Base-by-base conservation (phyloP, 2,888 invertebrate genomes). In the Pediacus dermestoides region DNA sequence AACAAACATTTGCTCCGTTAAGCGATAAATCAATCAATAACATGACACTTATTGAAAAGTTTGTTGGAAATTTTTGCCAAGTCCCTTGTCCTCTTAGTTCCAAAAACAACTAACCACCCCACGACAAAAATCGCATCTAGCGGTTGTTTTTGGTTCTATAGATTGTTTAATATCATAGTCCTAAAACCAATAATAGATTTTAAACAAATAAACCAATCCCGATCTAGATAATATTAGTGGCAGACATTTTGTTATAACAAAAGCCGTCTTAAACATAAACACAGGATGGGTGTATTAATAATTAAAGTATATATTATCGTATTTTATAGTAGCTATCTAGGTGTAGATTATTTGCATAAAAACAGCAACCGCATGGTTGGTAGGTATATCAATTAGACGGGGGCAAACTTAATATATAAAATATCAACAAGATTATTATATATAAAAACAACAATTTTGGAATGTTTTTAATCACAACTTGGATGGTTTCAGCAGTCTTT, bases 231-330 rank as follows among this genome's bases (percentile, higher is more conserved):
- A 37, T 46, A 62, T 64, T 62, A 62, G 61, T 63, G 44, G 64
- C 64, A 58, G 56, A 61, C 60, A 58, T 52, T 52, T 52, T 59
- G 63, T 64, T 64, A 64, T 54, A 56, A 64, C 62, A 63, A 61
- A 64, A 64, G 63, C 64, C 55, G n/a, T n/a, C n/a, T 57, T 53
- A 52, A 52, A 60, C 53, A 57, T 51, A 48, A 39, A 47, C 48
- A 48, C 41, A 39, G 42, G 39, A 46, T 43, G 37, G 42, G 39
- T 36, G 34, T 44, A 43, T 42, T 44, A 48, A 42, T n/a, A n/a
- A n/a, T n/a, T n/a, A 47, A 48, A 40, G 39, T 42, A 44, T 44
- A 48, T 48, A 44, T 42, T 34, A 39, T 40, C 16, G 42, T 37
- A 27, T 37, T 39, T 30, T 39, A 28, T 43, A 18, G 9, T 6